Evolutionary conservation across 2,113 vertebrate genomes (phyloP).

Genomic region (Pelmatolapia mariae): DNA sequence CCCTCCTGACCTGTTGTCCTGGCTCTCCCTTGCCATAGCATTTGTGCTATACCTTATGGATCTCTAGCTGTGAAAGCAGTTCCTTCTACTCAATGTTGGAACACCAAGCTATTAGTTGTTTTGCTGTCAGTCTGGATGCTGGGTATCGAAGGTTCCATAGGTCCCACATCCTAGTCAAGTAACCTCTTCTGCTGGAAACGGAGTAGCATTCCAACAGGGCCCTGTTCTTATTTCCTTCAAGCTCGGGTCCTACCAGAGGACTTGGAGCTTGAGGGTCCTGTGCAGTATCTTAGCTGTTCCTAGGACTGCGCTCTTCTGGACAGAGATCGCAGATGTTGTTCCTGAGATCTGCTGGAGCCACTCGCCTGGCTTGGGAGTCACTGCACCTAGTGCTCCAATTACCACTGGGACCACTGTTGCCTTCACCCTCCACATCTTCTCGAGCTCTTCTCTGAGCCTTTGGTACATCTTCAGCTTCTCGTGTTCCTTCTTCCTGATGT

Average conservation of each 20-base stretch:
- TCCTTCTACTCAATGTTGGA: neutral
- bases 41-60: neutral
- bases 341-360: too few relatives aligned
- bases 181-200: neutral
- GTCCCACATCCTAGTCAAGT: neutral
- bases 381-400: too few relatives aligned
- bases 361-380: too few relatives aligned
- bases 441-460: too few relatives aligned
- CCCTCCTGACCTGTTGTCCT: neutral
- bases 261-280: neutral
- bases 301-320: too few relatives aligned
- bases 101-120: neutral
- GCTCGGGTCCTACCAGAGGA: neutral
- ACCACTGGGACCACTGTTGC: too few relatives aligned
- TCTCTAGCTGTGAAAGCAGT: neutral
- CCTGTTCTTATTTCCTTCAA: neutral
- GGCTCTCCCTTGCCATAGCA: too few relatives aligned
- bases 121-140: neutral
- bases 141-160: neutral
- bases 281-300: neutral
- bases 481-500: too few relatives aligned
- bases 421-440: too few relatives aligned
- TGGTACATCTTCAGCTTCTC: too few relatives aligned
- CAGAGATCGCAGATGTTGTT: too few relatives aligned
- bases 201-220: neutral